Evolutionary conservation across 2,797 vertebrate species (phyloP).

Genomic region (Phoeniculus purpureus): DNA sequence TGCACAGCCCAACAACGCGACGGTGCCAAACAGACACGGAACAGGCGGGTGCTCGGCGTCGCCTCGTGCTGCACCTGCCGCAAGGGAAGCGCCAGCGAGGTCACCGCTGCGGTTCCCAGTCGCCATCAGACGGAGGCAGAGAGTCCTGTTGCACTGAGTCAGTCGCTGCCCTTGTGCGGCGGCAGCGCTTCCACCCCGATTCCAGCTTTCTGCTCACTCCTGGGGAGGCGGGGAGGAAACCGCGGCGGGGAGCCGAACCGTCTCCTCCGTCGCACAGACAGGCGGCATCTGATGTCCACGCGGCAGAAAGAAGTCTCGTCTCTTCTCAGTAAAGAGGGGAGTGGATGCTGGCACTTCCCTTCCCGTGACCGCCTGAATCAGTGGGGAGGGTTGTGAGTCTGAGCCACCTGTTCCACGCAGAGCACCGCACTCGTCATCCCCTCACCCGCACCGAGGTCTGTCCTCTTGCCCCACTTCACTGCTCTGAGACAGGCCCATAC

Average conservation of each 20-base stretch:
- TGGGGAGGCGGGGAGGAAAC: neutral
- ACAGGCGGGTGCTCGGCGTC: neutral
- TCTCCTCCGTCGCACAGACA: neutral
- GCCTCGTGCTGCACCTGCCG: neutral
- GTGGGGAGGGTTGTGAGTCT: neutral
- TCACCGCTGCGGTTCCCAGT: neutral
- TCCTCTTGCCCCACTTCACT: neutral
- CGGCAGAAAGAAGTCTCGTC: neutral
- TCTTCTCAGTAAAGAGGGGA: neutral
- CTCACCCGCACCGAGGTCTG: neutral
- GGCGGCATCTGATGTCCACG: neutral
- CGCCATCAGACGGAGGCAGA: neutral
- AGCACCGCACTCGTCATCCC: neutral
- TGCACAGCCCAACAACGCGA: neutral
- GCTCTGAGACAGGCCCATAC: neutral
- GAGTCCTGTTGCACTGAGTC: neutral
- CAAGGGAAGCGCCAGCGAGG: neutral
- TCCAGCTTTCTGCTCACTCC: neutral
- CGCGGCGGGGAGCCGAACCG: neutral
- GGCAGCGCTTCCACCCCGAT: neutral
- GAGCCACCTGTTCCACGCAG: neutral
- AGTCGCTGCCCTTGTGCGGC: neutral
- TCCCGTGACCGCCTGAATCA: neutral
- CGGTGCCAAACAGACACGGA: neutral
- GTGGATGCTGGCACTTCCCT: neutral